Conservation (phyloP, 2,888 invertebrate species). For the Cataglyphis cursor region DNA sequence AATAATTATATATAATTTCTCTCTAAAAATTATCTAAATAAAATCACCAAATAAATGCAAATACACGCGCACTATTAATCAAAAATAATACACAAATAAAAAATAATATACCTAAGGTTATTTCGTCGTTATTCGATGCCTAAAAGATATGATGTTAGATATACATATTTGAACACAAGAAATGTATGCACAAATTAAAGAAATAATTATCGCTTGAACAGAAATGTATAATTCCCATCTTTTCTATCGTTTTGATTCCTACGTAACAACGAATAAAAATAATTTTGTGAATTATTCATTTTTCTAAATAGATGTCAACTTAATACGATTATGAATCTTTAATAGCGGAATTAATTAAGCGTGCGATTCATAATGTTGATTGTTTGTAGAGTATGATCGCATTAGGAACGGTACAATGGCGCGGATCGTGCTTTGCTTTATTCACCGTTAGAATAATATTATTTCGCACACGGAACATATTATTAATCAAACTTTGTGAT, state of each 20-base stretch:
- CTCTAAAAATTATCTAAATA: neutral
- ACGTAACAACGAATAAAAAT: neutral
- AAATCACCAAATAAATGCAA: neutral
- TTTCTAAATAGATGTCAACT: neutral
- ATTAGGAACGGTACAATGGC: neutral
- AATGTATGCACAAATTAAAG: neutral
- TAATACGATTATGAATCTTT: neutral
- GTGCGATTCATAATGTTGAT: neutral
- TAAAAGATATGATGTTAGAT: neutral
- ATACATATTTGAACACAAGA: neutral
- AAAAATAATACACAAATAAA: neutral
- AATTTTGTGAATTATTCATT: neutral
- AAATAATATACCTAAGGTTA: neutral
- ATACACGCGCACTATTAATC: neutral
- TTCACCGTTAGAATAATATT: neutral
- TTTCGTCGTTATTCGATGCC: too few relatives aligned
- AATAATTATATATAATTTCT: neutral
- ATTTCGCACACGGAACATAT: neutral
- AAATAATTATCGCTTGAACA: neutral
- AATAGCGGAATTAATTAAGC: neutral
- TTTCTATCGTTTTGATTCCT: neutral
- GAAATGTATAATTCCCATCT: neutral
- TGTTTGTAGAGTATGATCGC: neutral
- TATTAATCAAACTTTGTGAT: slow-evolving; percentile 43
- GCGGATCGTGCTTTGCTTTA: neutral